Evolutionary conservation across 2,113 vertebrate species (phyloP), one percentile per base, ranked within the genome.

Genomic region (Aythya baeri): DNA sequence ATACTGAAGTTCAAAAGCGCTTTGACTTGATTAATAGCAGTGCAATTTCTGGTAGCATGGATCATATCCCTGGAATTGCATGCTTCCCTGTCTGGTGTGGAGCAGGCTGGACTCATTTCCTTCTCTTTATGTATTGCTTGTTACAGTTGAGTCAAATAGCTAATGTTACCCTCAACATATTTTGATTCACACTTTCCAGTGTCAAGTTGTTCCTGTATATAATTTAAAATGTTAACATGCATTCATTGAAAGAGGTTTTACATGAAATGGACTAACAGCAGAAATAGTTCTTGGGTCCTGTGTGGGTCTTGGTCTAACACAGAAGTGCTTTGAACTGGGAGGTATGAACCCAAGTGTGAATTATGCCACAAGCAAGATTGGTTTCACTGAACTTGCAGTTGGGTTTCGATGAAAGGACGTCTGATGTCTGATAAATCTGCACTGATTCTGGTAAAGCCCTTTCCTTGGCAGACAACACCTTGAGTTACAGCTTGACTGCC

Each of bases 151-250:
- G 9, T 44, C 31, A 66, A 31, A 65, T 52, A 41, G 20, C 9
- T 61, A 5, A 10, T 8, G 3, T 52, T 46, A 21, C 2, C 32
- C 4, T 3, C 57, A 70, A 8, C 5, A 38, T 32, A 23, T 70
- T 76, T 73, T 34, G 41, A n/a, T 83, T 89, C 46, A 70, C 17
- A 16, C 15, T 70, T 89, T 3, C 17, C 77, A 46, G 27, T 62
- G 31, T 91, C 11, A 46, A 71, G 14, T 27, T 77, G 17, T 63
- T 78, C 36, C 26, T 49, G 54, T 58, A 21, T 74, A 18, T 89
- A 8, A 17, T 41, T 41, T 41, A 67, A 77, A 72, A 44, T 17
- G n/a, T 41, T 81, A 43, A 57, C 50, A 27, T 0, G 0, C 57
- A 49, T 9, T 36, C 1, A 0, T 46, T 59, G 17, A 63, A 58